phyloP scores from a whole-genome alignment of 1,140 invertebrate species.

The Calliopsis andreniformis region DNA sequence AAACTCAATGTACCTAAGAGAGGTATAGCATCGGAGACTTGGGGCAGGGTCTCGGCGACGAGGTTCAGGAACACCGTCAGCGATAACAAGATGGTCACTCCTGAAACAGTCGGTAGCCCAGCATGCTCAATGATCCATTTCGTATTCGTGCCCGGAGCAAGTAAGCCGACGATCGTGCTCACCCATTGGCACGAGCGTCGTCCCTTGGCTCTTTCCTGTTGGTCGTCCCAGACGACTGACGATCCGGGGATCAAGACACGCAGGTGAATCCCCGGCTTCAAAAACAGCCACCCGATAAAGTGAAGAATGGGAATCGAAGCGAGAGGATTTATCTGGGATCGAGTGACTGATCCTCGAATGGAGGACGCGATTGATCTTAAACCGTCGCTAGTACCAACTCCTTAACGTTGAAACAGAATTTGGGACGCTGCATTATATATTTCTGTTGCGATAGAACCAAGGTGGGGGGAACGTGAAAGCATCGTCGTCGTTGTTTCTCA shows the following conservation, averaged over 20 bases:
- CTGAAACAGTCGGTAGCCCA: constrained; percentile 88
- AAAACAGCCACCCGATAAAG: background rate
- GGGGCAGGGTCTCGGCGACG: constrained; percentile 96
- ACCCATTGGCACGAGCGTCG: constrained; percentile 30
- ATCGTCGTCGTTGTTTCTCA: no score
- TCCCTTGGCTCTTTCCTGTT: constrained; percentile 18
- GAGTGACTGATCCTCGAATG: background rate
- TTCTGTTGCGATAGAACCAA: no score
- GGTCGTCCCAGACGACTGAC: constrained; percentile 22
- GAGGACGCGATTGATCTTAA: background rate
- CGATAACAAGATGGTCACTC: constrained; percentile 99
- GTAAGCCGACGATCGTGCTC: constrained; percentile 37
- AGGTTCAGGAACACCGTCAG: constrained; percentile 99
- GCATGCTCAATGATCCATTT: constrained; percentile 64
- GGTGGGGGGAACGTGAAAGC: no score
- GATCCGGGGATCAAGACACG: constrained; percentile 30
- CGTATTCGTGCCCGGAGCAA: constrained; percentile 31
- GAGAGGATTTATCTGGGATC: background rate
- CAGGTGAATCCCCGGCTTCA: constrained; percentile 19
- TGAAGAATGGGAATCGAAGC: constrained; percentile 2
- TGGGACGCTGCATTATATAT: no score
- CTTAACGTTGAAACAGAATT: background rate
- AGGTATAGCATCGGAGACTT: constrained; percentile 97
- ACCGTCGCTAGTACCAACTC: background rate
- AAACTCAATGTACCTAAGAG: constrained; percentile 90